phyloP scores from a whole-genome alignment of 2,888 invertebrate species.

The Tipula confusa region DNA sequence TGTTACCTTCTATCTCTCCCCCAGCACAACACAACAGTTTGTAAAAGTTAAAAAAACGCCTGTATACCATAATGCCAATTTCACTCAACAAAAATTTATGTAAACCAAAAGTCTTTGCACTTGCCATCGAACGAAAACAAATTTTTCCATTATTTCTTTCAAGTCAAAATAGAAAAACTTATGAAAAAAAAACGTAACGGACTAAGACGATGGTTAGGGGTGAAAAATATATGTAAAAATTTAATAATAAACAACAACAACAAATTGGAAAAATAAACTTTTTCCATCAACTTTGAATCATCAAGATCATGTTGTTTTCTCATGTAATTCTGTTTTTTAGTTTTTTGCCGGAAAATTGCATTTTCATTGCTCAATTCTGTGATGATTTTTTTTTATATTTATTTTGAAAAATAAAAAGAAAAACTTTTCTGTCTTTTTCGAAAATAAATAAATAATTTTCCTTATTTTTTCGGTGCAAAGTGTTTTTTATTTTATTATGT shows the following conservation, averaged over 20 bases:
- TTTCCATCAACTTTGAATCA: constrained; percentile 20
- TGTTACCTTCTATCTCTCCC: no score
- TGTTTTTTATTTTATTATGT: background rate
- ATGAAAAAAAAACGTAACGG: background rate
- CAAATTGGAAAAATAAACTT: background rate
- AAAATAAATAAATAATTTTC: background rate
- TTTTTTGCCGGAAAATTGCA: background rate
- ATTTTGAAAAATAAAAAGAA: background rate
- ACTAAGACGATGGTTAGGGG: background rate
- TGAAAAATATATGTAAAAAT: background rate
- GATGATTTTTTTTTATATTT: background rate
- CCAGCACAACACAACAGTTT: no score
- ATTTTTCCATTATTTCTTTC: no score
- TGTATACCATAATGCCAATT: no score
- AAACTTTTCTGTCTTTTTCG: background rate
- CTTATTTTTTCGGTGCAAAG: background rate
- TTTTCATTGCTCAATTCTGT: constrained; percentile 6
- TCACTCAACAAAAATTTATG: no score
- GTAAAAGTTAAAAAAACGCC: no score
- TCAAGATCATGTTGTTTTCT: background rate
- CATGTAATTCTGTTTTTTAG: background rate
- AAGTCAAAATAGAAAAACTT: background rate
- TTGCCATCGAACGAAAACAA: no score
- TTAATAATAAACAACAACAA: background rate
- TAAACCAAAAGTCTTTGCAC: no score